Evolutionary conservation across 2,113 vertebrate species (phyloP).

Genomic region (Dipodomys merriami): DNA sequence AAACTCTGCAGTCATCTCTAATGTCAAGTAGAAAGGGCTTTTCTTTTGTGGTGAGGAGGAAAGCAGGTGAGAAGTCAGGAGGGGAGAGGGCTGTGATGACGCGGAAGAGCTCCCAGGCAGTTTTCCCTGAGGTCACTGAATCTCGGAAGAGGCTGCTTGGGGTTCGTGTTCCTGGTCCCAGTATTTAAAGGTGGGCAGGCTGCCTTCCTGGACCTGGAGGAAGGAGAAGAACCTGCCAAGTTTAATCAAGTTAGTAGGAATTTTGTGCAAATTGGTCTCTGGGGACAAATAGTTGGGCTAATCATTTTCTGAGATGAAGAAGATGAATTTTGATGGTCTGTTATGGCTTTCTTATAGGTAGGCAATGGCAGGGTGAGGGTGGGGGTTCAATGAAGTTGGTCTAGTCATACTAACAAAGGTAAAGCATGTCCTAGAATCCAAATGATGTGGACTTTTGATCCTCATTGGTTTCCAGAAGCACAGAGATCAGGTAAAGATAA

Average conservation of each 20-base stretch:
- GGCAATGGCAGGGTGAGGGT: neutral
- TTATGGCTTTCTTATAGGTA: neutral
- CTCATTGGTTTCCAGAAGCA: neutral
- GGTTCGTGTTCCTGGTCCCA: neutral
- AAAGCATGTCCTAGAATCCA: neutral
- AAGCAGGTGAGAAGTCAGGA: neutral
- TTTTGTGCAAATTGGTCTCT: neutral
- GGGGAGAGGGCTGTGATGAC: neutral
- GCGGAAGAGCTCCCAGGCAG: neutral
- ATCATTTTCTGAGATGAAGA: conserved; percentile 2
- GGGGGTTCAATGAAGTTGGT: neutral
- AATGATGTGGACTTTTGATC: neutral
- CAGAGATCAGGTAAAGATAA: neutral
- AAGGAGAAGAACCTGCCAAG: conserved; percentile 22
- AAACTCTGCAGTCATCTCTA: neutral
- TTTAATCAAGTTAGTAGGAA: neutral
- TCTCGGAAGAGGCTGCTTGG: neutral
- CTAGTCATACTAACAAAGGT: neutral
- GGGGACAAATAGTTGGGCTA: neutral
- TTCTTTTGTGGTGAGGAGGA: neutral
- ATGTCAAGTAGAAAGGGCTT: neutral
- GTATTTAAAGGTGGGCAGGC: neutral
- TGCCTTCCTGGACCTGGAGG: neutral
- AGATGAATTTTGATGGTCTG: neutral
- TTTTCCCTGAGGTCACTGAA: neutral